phyloP scores from a whole-genome alignment of 35 echinoderm and acorn worm species.

The Heliocidaris tuberculata region DNA sequence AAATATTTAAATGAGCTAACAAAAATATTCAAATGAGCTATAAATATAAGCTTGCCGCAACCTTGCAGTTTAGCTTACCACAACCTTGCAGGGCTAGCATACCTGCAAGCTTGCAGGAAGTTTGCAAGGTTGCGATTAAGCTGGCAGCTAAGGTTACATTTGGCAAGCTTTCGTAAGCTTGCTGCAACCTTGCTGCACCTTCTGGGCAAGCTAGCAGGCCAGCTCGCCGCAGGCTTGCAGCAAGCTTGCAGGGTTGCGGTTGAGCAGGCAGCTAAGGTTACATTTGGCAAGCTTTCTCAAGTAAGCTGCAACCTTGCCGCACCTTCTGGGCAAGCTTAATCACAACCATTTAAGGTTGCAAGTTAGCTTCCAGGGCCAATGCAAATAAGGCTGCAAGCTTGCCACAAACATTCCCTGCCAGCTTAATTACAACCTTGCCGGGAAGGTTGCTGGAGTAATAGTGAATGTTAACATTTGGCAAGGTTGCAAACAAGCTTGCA shows the following conservation, averaged over 20 bases:
- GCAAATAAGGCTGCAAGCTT: background rate
- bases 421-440: background rate
- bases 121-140: background rate
- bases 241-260: too few species aligned
- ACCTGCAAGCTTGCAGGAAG: conserved; percentile 10
- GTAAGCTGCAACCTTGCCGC: too few species aligned
- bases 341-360: too few species aligned
- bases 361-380: too few species aligned
- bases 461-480: background rate
- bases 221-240: too few species aligned
- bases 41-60: background rate
- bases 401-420: conserved; percentile 7
- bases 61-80: background rate
- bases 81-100: background rate
- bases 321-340: too few species aligned
- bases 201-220: too few species aligned
- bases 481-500: background rate
- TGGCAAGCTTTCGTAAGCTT: too few species aligned
- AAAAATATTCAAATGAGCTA: too few species aligned
- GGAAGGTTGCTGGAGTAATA: background rate
- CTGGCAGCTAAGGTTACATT: background rate
- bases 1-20: background rate
- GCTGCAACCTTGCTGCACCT: too few species aligned
- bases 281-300: too few species aligned
- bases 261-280: too few species aligned